Conservation (phyloP, 1,140 invertebrate species). For the Telenomus remus region DNA sequence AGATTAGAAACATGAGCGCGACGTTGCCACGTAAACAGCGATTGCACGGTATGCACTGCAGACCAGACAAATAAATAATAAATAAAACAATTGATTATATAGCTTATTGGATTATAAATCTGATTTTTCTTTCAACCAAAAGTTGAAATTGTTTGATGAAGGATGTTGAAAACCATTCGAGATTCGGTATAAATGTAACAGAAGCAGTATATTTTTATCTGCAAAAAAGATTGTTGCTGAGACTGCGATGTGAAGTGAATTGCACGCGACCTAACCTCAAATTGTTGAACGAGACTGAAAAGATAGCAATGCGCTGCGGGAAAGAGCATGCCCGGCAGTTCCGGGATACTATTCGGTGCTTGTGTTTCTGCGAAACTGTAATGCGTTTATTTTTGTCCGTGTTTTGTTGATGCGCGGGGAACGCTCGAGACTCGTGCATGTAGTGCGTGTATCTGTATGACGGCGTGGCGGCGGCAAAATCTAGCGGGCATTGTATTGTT, state of each 20-base stretch:
- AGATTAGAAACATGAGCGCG: background rate
- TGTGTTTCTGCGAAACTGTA: constrained; percentile 14
- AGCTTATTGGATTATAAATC: no score
- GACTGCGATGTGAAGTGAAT: no score
- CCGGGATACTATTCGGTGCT: constrained; percentile 8
- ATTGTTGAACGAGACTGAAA: constrained; percentile 1
- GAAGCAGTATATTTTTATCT: background rate
- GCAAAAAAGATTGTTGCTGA: background rate
- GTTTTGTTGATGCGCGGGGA: background rate
- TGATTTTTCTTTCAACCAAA: no score
- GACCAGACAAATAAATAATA: background rate
- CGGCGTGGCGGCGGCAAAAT: constrained; percentile 3
- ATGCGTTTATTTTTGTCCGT: constrained; percentile 22
- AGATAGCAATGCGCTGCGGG: background rate
- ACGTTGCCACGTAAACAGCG: no score
- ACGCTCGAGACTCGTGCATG: background rate
- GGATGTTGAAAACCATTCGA: no score
- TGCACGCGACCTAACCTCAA: background rate
- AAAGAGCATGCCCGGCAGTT: constrained; percentile 6
- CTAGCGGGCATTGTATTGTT: constrained; percentile 30
- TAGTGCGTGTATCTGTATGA: constrained; percentile 22
- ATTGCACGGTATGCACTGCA: no score
- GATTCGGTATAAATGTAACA: no score
- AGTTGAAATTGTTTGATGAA: no score
- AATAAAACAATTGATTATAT: no score